These are phyloP conservation scores for Mus minutoides DNA, from an alignment of 2,797 vertebrate species.

Conservation along the genomic window DNA sequence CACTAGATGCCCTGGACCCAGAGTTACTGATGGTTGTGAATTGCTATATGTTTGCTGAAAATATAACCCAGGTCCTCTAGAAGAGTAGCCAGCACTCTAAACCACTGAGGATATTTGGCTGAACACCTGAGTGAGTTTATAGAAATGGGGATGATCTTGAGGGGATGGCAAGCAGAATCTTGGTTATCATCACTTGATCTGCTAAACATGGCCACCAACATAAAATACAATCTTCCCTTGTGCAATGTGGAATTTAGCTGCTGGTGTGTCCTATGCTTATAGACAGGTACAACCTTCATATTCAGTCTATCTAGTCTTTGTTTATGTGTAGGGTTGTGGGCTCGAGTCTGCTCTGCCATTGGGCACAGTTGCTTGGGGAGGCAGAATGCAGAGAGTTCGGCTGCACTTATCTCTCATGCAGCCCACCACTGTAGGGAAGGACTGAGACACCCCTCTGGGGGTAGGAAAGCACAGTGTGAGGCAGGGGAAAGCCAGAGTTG, in stretches of 20 bases:
- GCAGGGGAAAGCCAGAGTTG: no score
- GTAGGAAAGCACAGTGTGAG: no score
- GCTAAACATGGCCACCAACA: background rate
- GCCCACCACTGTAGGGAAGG: no score
- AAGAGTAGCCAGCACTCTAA: background rate
- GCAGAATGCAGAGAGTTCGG: no score
- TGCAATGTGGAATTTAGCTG: background rate
- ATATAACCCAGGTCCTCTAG: background rate
- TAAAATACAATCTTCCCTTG: background rate
- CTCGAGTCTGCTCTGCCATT: no score
- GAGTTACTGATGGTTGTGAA: background rate
- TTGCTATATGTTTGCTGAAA: background rate
- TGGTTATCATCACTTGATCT: background rate
- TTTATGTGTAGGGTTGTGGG: background rate
- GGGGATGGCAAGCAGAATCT: background rate
- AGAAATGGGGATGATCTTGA: background rate
- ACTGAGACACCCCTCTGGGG: no score
- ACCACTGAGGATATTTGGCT: background rate
- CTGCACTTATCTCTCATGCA: no score
- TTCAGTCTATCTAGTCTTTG: background rate
- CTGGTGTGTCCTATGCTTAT: background rate
- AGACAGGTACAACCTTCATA: background rate
- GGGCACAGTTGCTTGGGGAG: no score
- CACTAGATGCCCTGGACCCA: no score
- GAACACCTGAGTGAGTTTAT: background rate